Base-by-base conservation (phyloP, 2,888 invertebrate species). In the Kryphioiulus occultus region DNA sequence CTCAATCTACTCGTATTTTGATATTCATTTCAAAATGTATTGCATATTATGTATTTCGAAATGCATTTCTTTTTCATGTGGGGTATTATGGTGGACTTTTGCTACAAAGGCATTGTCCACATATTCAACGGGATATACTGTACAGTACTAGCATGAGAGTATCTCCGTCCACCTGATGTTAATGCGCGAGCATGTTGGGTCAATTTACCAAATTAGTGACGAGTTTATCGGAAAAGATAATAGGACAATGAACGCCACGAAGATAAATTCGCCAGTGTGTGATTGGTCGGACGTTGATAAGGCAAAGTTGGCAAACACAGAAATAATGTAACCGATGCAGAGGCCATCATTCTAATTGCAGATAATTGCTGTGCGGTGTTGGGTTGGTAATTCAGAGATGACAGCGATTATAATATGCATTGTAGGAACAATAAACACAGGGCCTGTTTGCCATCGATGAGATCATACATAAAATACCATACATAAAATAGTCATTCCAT, bases 291-390 rank as follows among this genome's bases (percentile, higher is more conserved):
- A 22, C 22, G 10, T 5, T 68, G 68, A 68, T 68, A 68, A 68
- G 68, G 10, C 68, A 59, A 68, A 22, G n/a, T n/a, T n/a, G n/a
- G n/a, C n/a, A n/a, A n/a, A n/a, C 12, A 2, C 26, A 68, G 68
- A 68, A 68, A 68, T 68, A 68, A 68, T 68, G 22, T 12, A 9
- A 68, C 9, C 10, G 68, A 68, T n/a, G 68, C 68, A 68, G n/a
- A n/a, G 68, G 68, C n/a, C 68, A 68, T 68, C 68, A 26, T 68
- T 68, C 68, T 68, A 68, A 68, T 68, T 68, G 68, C 22, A n/a
- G 26, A 68, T 59, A 59, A 26, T 68, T 68, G 68, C 59, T 17
- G 59, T 9, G 59, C 59, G 22, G 22, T 22, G 68, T 68, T 68
- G 68, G 26, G n/a, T 68, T 47, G 47, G 47, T 4, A 68, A 22